Evolutionary conservation across 30 jellyfish, hydroid and myxozoan genomes (phyloP).

Genomic region (Turritopsis dohrnii): DNA sequence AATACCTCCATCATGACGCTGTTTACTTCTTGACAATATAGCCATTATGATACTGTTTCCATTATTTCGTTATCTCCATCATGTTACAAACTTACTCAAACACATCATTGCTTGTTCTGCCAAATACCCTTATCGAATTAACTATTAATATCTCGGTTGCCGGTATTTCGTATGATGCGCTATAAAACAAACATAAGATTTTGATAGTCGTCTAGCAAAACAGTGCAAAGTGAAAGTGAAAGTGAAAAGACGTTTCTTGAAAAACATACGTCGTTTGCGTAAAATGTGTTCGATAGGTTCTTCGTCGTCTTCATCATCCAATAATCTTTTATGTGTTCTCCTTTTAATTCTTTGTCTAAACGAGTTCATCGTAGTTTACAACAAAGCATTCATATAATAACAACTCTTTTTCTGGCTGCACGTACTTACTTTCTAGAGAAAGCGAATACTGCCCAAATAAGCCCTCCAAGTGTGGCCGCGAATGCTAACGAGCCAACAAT

Average conservation of each 20-base stretch:
- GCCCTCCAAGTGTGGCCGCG: constrained; percentile 83
- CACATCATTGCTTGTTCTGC: neutral
- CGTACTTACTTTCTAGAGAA: constrained; percentile 55
- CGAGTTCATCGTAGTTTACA: neutral
- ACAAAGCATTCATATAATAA: neutral
- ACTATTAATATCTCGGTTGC: constrained; percentile 1
- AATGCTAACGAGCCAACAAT: constrained; percentile 81
- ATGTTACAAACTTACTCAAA: too few relatives aligned
- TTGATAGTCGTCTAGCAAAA: too few relatives aligned
- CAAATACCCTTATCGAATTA: neutral
- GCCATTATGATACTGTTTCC: too few relatives aligned
- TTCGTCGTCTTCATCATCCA: constrained; percentile 81
- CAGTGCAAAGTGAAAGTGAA: too few relatives aligned
- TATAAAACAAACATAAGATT: neutral
- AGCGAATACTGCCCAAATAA: constrained; percentile 64
- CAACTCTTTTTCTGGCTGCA: neutral
- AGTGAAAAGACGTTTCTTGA: too few relatives aligned
- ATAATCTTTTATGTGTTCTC: constrained; percentile 38
- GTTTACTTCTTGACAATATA: too few relatives aligned
- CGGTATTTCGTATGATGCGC: constrained; percentile 18
- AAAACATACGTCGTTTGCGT: constrained; percentile 1
- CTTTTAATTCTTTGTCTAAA: constrained; percentile 49
- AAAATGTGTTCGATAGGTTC: constrained; percentile 47
- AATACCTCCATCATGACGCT: neutral
- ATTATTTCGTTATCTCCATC: too few relatives aligned